These are phyloP conservation scores for Acestrorhynchus altus DNA, from an alignment of 2,797 vertebrate genomes.

Conservation along the genomic window DNA sequence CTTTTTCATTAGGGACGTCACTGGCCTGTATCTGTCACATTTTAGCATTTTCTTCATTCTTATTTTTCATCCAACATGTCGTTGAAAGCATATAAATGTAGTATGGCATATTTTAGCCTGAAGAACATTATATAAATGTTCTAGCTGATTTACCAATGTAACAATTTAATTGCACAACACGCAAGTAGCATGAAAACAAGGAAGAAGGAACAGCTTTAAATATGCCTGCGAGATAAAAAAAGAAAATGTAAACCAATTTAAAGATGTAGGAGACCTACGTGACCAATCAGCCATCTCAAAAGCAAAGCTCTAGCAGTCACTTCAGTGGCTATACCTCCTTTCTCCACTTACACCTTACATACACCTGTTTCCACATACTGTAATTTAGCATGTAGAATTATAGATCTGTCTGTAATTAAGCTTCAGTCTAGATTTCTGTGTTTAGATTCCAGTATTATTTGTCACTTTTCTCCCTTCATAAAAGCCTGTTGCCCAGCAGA, in stretches of 20 bases:
- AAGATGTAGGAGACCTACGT: too few relatives aligned
- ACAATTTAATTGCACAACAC: too few relatives aligned
- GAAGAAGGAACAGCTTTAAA: too few relatives aligned
- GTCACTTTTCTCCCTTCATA: too few relatives aligned
- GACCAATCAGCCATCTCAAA: neutral
- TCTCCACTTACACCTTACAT: neutral
- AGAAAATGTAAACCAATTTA: too few relatives aligned
- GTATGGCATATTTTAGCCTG: too few relatives aligned
- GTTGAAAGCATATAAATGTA: too few relatives aligned
- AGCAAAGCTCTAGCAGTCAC: neutral
- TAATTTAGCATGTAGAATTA: neutral
- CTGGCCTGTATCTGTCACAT: neutral
- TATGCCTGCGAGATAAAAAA: too few relatives aligned
- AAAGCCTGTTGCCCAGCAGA: neutral
- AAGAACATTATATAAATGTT: too few relatives aligned
- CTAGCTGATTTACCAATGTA: too few relatives aligned
- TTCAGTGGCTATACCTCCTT: neutral
- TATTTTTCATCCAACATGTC: neutral
- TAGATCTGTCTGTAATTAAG: too few relatives aligned
- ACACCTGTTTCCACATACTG: slow-evolving; percentile 1
- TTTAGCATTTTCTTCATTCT: neutral
- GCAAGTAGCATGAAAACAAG: too few relatives aligned
- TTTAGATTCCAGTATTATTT: neutral
- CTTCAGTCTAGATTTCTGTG: neutral
- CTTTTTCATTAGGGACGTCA: neutral